Conservation (phyloP, 30 jellyfish, hydroid and myxozoan species). For the Catostylus mosaicus region DNA sequence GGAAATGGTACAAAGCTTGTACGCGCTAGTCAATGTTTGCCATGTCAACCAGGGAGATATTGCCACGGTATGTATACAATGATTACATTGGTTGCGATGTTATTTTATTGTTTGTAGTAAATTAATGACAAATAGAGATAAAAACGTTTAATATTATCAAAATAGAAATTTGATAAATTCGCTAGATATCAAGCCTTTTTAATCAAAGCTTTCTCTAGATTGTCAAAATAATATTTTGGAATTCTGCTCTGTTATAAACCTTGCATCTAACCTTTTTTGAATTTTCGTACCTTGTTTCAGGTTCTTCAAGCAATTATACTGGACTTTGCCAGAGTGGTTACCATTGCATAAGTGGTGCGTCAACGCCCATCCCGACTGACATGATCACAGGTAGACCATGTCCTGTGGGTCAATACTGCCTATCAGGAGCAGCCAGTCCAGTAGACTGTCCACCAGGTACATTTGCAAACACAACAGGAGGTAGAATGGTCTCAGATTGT, state of each 20-base stretch:
- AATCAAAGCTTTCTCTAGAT: too few relatives aligned
- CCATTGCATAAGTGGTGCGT: slow-evolving; percentile 83
- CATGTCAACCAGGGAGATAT: slow-evolving; percentile 92
- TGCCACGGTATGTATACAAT: slow-evolving; percentile 73
- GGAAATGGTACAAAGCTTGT: slow-evolving; percentile 81
- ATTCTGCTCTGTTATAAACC: too few relatives aligned
- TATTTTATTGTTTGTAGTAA: too few relatives aligned
- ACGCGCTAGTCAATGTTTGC: slow-evolving; percentile 75
- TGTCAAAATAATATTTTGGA: too few relatives aligned
- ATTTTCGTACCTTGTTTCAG: slow-evolving; percentile 29
- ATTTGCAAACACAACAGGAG: slow-evolving; percentile 83
- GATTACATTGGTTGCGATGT: not conserved
- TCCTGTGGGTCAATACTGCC: slow-evolving; percentile 89
- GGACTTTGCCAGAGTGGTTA: slow-evolving; percentile 86
- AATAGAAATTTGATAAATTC: too few relatives aligned
- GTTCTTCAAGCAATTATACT: slow-evolving; percentile 85
- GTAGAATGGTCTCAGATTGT: slow-evolving; percentile 60
- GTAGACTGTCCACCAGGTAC: slow-evolving; percentile 91
- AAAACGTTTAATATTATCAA: too few relatives aligned
- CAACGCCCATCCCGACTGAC: slow-evolving; percentile 88
- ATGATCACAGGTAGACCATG: slow-evolving; percentile 81
- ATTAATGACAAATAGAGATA: too few relatives aligned
- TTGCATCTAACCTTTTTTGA: not conserved
- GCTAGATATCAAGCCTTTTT: too few relatives aligned
- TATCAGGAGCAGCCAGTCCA: slow-evolving; percentile 84